These are phyloP conservation scores for Philotrypesis tridentata DNA, from an alignment of 1,140 invertebrate species.

Conservation along the genomic window DNA sequence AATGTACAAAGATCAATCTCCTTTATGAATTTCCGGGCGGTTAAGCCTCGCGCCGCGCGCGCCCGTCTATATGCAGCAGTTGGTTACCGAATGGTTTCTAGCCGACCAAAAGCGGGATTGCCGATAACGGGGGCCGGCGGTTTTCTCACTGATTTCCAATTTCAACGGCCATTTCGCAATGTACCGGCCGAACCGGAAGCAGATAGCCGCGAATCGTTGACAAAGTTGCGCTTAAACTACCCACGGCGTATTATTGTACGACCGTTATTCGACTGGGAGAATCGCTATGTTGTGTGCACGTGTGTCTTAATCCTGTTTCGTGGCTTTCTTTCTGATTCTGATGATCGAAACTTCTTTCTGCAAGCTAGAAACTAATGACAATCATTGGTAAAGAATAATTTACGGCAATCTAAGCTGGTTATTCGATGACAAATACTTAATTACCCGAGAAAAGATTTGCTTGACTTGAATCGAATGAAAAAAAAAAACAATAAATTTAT, in stretches of 20 bases:
- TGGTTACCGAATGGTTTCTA: constrained; percentile 31
- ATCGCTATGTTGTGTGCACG: too few relatives aligned
- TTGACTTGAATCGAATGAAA: too few relatives aligned
- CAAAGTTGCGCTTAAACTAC: constrained; percentile 24
- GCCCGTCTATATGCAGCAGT: constrained; percentile 13
- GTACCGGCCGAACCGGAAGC: neutral
- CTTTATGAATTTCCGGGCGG: constrained; percentile 56
- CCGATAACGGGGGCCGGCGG: constrained; percentile 24
- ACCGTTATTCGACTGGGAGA: neutral
- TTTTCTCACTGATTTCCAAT: constrained; percentile 50
- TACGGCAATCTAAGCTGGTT: too few relatives aligned
- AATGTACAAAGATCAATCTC: constrained; percentile 56
- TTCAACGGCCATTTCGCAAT: constrained; percentile 43
- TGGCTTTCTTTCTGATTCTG: too few relatives aligned
- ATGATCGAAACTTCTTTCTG: too few relatives aligned
- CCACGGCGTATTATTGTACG: neutral
- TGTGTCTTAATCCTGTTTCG: too few relatives aligned
- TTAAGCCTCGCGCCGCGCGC: constrained; percentile 37
- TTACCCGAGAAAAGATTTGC: too few relatives aligned
- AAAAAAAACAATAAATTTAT: too few relatives aligned
- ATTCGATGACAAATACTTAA: too few relatives aligned
- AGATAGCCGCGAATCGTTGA: constrained; percentile 22
- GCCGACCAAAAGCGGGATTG: constrained; percentile 17
- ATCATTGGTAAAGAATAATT: too few relatives aligned
- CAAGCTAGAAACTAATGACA: too few relatives aligned